Evolutionary conservation across 2,888 invertebrate genomes (phyloP), one percentile per base, ranked within the genome.

Genomic region (Cabera pusaria): DNA sequence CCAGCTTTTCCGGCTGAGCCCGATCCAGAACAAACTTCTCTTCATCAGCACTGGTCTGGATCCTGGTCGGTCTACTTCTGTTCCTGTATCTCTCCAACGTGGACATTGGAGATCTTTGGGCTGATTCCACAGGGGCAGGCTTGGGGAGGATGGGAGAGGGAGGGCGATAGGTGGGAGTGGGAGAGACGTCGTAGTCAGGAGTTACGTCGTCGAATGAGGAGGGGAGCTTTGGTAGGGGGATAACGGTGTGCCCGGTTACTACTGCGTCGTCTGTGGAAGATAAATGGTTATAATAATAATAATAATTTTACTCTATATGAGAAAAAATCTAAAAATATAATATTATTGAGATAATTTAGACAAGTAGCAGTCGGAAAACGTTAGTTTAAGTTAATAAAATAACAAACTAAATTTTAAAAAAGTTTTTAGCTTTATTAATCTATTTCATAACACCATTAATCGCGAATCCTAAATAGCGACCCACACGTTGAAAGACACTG

Each of bases 11-110:
- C 12, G 90, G 90, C 55, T 90, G 90, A 41, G 91, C 90, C 48
- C 90, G 84, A 85, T 96, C 92, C 85, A 94, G 86, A 74, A 93
- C 91, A 64, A 93, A 91, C 86, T 95, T 90, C 86, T 93, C 92
- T 82, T 96, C 92, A 73, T 85, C 84, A 29, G 74, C 34, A 27
- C 58, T 76, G 0, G 74, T 76, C 43, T 80, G 77, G 33, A 87
- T 85, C 59, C 81, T 70, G 10, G 64, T 70, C 0, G 87, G 81
- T 45, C 88, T 71, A 45, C 70, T 85, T 33, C 81, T 76, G 14
- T 72, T 86, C 40, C 90, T 67, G 52, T 89, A 89, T 6, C 86
- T 61, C n/a, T 89, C 89, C 42, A 89, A 59, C 1, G 88, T 89
- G 0, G 89, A 83, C 84, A 87, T 80, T 0, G 87, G 87, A 0